Conservation (phyloP, 37 sponge, comb jelly and placozoan genomes). For the Bolinopsis microptera region DNA sequence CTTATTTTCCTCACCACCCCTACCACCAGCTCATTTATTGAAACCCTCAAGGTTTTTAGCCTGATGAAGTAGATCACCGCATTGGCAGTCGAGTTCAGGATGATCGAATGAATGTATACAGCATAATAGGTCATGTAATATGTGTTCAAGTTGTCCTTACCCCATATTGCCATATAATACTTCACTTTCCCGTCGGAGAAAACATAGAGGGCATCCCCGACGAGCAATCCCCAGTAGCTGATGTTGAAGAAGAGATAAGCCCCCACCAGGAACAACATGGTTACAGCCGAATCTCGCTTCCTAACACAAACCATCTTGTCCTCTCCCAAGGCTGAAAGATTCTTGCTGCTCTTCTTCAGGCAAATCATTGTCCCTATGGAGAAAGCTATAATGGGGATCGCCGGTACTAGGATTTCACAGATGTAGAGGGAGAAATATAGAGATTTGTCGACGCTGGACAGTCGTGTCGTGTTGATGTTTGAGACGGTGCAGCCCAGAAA, state of each 20-base stretch:
- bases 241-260: background rate
- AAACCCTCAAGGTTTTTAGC: background rate
- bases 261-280: background rate
- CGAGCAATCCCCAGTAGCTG: background rate
- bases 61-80: background rate
- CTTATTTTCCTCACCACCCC: background rate
- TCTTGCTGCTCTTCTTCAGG: background rate
- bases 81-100: background rate
- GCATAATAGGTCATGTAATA: background rate
- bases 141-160: background rate
- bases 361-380: background rate
- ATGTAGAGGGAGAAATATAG: background rate
- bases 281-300: background rate
- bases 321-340: background rate
- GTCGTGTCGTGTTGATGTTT: background rate
- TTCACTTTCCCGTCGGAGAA: background rate
- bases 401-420: constrained; percentile 14
- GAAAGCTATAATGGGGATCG: background rate
- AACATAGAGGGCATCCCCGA: constrained; percentile 3
- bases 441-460: background rate
- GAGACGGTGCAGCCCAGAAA: constrained; percentile 1
- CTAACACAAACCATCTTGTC: background rate
- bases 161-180: background rate
- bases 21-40: background rate
- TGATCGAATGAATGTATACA: background rate